A percentile compares a stretch with the other conserved stretches of the same genome.
Evolutionary conservation across 2,888 invertebrate species (phyloP).

Genomic region (Camponotus fellah): DNA sequence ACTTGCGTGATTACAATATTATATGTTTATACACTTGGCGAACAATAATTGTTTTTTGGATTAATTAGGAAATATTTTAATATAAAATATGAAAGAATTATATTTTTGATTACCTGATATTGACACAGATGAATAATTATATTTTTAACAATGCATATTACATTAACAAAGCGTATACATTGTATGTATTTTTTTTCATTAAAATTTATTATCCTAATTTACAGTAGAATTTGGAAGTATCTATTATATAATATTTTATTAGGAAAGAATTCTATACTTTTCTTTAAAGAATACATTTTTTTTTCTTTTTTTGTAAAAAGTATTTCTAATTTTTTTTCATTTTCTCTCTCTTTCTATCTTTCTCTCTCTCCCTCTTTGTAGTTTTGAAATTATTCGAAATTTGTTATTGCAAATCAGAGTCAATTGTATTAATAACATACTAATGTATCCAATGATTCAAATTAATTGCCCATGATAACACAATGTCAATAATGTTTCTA

Average conservation of each 20-base stretch:
- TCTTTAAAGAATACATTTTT: not conserved
- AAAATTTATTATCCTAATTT: not conserved
- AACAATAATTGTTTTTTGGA: not conserved
- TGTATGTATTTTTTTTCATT: not conserved
- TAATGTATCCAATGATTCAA: constrained; percentile 17
- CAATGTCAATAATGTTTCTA: constrained; percentile 55
- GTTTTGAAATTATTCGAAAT: not conserved
- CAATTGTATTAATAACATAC: not conserved
- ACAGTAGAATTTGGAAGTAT: not conserved
- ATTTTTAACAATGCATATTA: not conserved
- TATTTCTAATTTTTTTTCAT: not conserved
- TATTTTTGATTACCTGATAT: constrained; percentile 7
- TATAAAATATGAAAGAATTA: not conserved
- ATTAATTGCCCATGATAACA: constrained; percentile 41
- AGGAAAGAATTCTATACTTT: not conserved
- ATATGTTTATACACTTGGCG: not conserved
- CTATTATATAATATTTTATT: not conserved
- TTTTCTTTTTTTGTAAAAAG: not conserved
- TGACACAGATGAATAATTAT: not conserved
- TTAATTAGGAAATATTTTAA: not conserved
- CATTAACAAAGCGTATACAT: not conserved
- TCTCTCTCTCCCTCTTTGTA: not conserved
- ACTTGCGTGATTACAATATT: not conserved
- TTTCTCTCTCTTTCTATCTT: not conserved
- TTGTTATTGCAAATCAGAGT: not conserved